Evolutionary conservation across 2,113 vertebrate species (phyloP).

Genomic region (Fukomys damarensis): DNA sequence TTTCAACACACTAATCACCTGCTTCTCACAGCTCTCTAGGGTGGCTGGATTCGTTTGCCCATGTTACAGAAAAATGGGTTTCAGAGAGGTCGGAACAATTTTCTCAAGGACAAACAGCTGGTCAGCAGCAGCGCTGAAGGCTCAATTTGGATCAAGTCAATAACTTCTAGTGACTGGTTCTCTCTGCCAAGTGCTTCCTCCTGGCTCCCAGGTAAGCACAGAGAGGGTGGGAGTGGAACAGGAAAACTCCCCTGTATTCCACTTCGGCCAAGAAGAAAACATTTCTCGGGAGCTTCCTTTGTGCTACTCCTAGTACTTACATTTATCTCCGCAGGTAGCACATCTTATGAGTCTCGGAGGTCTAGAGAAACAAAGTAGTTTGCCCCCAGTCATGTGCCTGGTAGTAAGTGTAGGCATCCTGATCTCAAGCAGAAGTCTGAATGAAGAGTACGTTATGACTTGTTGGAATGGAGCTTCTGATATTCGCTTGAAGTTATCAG

Average conservation of each 20-base stretch:
- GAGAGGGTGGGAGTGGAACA: too few species aligned
- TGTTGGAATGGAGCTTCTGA: background rate
- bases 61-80: background rate
- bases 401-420: background rate
- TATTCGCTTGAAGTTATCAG: background rate
- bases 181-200: background rate
- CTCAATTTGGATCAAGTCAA: background rate
- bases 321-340: background rate
- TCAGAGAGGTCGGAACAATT: background rate
- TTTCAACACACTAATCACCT: too few species aligned
- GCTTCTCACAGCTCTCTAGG: background rate
- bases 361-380: background rate
- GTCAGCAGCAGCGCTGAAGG: background rate
- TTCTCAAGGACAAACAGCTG: background rate
- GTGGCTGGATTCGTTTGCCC: background rate
- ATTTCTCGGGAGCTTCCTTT: background rate
- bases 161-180: background rate
- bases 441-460: background rate
- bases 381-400: background rate
- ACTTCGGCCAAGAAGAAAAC: background rate
- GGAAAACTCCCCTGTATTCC: too few species aligned
- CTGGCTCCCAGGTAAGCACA: background rate
- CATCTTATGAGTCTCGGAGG: background rate
- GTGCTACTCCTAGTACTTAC: background rate
- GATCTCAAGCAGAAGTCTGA: background rate